These are phyloP conservation scores for Prionailurus bengalensis DNA, from an alignment of 2,113 vertebrate genomes.

Conservation along the genomic window DNA sequence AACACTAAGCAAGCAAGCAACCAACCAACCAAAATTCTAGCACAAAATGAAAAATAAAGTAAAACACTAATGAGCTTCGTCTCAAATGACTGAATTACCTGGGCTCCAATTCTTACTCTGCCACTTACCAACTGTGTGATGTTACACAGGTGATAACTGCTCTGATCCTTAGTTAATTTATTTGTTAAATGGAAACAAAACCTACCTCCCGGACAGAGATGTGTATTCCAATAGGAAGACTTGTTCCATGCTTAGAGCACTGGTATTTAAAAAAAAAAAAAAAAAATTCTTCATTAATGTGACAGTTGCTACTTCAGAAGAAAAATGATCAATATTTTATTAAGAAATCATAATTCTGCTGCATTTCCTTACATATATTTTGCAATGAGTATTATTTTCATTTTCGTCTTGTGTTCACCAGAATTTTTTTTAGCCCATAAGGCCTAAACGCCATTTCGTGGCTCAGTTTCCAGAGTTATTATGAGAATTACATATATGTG, in stretches of 20 bases:
- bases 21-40: not conserved
- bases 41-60: not conserved
- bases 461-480: not conserved
- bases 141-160: not conserved
- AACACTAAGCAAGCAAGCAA: not conserved
- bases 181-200: not conserved
- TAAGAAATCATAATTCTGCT: not conserved
- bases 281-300: not conserved
- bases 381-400: not conserved
- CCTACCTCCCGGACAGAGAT: not conserved
- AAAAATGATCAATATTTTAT: not conserved
- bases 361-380: not conserved
- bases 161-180: not conserved
- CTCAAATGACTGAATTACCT: not conserved
- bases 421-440: not conserved
- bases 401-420: not conserved
- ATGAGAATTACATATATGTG: not conserved
- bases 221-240: not conserved
- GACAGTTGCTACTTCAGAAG: not conserved
- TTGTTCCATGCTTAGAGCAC: not conserved
- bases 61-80: not conserved
- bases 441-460: not conserved
- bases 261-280: not conserved
- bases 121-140: not conserved
- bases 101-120: not conserved